A percentile compares a stretch with the other conserved stretches of the same genome.
These are phyloP conservation scores for Grapholita molesta DNA, from an alignment of 1,140 invertebrate genomes.

Conservation along the genomic window DNA sequence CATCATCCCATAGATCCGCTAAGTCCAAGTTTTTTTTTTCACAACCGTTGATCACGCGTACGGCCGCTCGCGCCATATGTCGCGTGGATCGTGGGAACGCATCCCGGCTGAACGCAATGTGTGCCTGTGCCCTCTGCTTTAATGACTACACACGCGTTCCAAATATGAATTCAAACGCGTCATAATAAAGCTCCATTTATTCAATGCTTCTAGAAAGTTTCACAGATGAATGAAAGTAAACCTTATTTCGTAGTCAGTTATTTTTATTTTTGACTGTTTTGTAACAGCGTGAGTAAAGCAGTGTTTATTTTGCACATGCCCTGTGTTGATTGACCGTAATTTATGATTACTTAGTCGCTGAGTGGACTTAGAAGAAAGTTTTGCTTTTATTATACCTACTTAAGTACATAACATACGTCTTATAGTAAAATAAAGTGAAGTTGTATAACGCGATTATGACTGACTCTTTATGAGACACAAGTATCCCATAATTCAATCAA, in stretches of 20 bases:
- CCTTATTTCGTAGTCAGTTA: background rate
- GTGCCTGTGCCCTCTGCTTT: conserved; percentile 33
- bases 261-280: conserved; percentile 19
- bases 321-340: conserved; percentile 55
- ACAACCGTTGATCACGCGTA: conserved; percentile 59
- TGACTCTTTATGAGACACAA: background rate
- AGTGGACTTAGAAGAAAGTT: conserved; percentile 61
- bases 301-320: conserved; percentile 53
- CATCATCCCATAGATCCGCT: conserved; percentile 63
- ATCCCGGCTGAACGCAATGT: conserved; percentile 60
- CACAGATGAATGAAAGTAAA: background rate
- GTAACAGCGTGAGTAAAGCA: background rate
- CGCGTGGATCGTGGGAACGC: conserved; percentile 72
- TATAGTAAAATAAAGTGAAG: too few relatives aligned
- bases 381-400: conserved; percentile 31
- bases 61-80: conserved; percentile 71
- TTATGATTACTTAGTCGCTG: conserved; percentile 53
- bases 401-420: background rate
- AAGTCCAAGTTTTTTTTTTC: conserved; percentile 67
- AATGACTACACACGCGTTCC: conserved; percentile 16
- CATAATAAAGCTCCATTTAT: conserved; percentile 36
- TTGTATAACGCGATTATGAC: too few relatives aligned
- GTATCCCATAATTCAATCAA: background rate
- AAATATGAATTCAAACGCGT: conserved; percentile 39
- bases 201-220: conserved; percentile 1